Conservation (phyloP, 2,888 invertebrate species). For the Dastarcus helophoroides region DNA sequence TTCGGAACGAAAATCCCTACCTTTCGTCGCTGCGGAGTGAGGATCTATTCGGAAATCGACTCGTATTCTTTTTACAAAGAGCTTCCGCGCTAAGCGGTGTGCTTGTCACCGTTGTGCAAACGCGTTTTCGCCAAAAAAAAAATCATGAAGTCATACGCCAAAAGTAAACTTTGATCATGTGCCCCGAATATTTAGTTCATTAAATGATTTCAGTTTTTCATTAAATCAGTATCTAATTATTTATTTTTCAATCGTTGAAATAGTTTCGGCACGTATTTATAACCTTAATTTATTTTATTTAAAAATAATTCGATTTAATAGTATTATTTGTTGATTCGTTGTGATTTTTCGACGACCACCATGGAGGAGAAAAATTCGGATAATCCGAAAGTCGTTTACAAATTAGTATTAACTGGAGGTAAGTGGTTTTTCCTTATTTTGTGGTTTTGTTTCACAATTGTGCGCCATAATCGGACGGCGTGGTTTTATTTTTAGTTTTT, state of each 20-base stretch:
- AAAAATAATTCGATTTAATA: constrained; percentile 9
- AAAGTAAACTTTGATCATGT: constrained; percentile 26
- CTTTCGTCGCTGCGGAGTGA: too few relatives aligned
- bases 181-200: constrained; percentile 22
- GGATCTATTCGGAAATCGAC: too few relatives aligned
- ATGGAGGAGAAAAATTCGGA: constrained; percentile 21
- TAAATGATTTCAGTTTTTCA: constrained; percentile 10
- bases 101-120: constrained; percentile 13
- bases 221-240: not conserved
- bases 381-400: constrained; percentile 60
- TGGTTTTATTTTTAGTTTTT: too few relatives aligned
- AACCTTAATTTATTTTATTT: too few relatives aligned
- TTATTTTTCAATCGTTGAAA: constrained; percentile 13
- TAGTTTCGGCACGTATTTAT: constrained; percentile 17
- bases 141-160: constrained; percentile 18
- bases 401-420: constrained; percentile 84
- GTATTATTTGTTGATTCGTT: constrained; percentile 5
- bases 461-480: too few relatives aligned
- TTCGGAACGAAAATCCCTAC: too few relatives aligned
- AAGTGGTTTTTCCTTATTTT: constrained; percentile 34
- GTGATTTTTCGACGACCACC: constrained; percentile 5
- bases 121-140: constrained; percentile 15
- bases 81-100: constrained; percentile 22
- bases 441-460: too few relatives aligned
- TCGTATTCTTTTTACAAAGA: constrained; percentile 12